phyloP scores from a whole-genome alignment of 2,113 vertebrate species.

The Mustela lutreola region DNA sequence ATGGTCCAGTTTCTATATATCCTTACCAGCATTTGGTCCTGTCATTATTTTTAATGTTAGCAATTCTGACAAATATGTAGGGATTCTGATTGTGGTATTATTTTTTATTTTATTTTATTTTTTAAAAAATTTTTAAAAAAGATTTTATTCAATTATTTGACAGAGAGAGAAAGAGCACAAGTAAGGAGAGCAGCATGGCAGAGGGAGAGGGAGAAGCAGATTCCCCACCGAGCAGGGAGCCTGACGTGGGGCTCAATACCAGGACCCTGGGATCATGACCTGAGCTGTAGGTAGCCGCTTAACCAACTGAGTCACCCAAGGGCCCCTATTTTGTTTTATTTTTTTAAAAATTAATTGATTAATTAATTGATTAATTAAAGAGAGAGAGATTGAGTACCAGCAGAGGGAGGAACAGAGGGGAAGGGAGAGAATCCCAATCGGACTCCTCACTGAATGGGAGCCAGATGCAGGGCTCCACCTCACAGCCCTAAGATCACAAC shows the following conservation, averaged over 20 bases:
- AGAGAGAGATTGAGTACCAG: neutral
- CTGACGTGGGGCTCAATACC: too few species aligned
- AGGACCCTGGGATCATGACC: too few species aligned
- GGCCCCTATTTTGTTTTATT: neutral
- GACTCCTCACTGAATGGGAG: neutral
- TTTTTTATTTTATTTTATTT: neutral
- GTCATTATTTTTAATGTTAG: neutral
- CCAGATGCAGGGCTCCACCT: neutral
- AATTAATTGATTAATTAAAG: neutral
- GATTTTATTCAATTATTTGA: too few species aligned
- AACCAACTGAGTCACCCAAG: too few species aligned
- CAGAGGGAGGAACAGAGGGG: too few species aligned
- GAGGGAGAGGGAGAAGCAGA: too few species aligned
- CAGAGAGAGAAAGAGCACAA: too few species aligned
- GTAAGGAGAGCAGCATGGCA: too few species aligned
- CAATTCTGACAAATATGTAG: neutral
- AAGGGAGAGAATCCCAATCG: neutral
- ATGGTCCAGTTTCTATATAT: neutral
- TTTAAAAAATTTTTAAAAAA: neutral
- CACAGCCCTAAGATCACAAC: neutral
- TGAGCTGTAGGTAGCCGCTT: too few species aligned
- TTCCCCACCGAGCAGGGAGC: too few species aligned
- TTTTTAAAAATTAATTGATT: neutral
- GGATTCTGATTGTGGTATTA: neutral
- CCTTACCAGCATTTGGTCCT: neutral